Base-by-base conservation (phyloP, 2,888 invertebrate genomes). In the Agonopterix arenella region DNA sequence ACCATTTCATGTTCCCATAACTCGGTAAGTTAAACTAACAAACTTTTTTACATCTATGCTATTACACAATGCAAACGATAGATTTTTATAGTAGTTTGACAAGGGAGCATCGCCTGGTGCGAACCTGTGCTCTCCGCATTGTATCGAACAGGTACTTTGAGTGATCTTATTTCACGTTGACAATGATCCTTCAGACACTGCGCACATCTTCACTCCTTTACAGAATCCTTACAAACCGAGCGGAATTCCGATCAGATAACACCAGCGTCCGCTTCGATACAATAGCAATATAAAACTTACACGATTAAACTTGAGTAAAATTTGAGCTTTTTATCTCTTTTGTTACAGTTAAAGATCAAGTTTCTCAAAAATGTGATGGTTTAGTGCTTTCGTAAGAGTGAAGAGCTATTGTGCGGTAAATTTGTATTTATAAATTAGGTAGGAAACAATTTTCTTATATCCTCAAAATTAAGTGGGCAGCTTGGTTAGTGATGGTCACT, bases 191-290 rank as follows among this genome's bases (percentile, higher is more conserved):
- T 0, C n/a, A 2, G 9, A 38, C 10, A 40, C 46, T 50, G 56
- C 28, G 61, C 57, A 58, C 55, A 64, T 65, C 63, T 78, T 51
- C 84, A 73, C 86, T 88, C 84, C 80, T 85, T 82, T 73, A 69
- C 47, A 47, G 45, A 47, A n/a, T 47, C 10, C 11, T 37, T 8
- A 51, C 54, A 65, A 68, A 61, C 61, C 67, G 68, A 73, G 78
- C 77, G 83, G 73, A 85, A 73, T 88, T 88, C 88, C 86, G 88
- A 86, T 85, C 84, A 82, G 83, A 84, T 84, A 85, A 73, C 79
- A 72, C 59, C 59, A 63, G 76, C 75, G 82, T 86, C 84, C 85
- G 85, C 59, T 71, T 61, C 54, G 49, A 68, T 71, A 78, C 76
- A 81, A 82, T 63, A 59, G 68, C 62, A 63, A 76, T 73, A 60